Evolutionary conservation across 2,888 invertebrate species (phyloP).

Genomic region (Drosophila stalkeri): DNA sequence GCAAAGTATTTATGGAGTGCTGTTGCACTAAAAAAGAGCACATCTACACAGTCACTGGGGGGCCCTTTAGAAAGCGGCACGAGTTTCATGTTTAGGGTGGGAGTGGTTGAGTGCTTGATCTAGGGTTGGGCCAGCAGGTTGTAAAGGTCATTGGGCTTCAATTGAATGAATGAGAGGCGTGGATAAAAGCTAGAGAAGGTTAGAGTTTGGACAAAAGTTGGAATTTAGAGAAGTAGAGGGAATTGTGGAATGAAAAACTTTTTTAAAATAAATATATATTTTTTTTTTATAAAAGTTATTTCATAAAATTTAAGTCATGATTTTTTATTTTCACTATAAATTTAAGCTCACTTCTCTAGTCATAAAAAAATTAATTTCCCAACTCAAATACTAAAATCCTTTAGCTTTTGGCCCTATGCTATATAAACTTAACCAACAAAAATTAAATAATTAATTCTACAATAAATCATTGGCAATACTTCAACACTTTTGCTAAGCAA

Average conservation of each 20-base stretch:
- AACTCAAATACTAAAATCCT: neutral
- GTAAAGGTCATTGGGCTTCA: slow-evolving; percentile 30
- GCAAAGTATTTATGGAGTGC: slow-evolving; percentile 65
- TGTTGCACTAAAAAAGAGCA: slow-evolving; percentile 27
- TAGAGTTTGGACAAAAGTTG: no score
- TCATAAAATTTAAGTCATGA: neutral
- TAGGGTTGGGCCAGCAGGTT: slow-evolving; percentile 28
- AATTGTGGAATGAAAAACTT: neutral
- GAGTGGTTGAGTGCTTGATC: neutral
- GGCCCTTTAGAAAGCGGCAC: slow-evolving; percentile 39
- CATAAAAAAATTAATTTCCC: neutral
- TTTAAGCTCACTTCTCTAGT: no score
- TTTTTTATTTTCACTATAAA: neutral
- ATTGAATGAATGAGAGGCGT: neutral
- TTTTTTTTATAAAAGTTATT: neutral
- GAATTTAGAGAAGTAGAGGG: neutral
- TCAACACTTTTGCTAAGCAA: slow-evolving; percentile 21
- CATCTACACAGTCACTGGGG: slow-evolving; percentile 6
- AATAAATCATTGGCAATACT: slow-evolving; percentile 23
- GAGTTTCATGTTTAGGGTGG: slow-evolving; percentile 30
- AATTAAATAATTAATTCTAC: neutral
- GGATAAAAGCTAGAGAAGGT: neutral
- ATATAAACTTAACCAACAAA: neutral
- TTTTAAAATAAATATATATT: neutral
- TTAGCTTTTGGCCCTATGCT: neutral